A percentile compares a stretch with the other conserved stretches of the same genome.
Evolutionary conservation across 30 jellyfish, hydroid and myxozoan genomes (phyloP).

Genomic region (Aurelia sp.): DNA sequence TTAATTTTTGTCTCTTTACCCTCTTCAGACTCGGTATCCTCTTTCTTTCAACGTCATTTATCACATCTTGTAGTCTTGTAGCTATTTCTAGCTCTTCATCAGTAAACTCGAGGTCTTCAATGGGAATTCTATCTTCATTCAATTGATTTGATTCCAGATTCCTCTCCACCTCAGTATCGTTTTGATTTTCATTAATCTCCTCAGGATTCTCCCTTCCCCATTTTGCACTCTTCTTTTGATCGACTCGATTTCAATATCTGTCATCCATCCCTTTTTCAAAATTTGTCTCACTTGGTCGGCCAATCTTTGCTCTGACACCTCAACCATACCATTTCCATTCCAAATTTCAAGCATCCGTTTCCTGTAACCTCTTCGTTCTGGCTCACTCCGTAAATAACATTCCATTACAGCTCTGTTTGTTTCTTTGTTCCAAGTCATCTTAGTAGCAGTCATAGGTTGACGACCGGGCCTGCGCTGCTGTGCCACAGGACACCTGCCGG

Average conservation of each 20-base stretch:
- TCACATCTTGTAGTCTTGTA: conserved; percentile 16
- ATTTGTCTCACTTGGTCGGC: conserved; percentile 34
- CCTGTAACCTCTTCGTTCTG: conserved; percentile 32
- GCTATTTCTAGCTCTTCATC: conserved; percentile 30
- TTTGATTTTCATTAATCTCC: not conserved
- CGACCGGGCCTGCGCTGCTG: conserved; percentile 1
- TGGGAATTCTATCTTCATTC: conserved; percentile 6
- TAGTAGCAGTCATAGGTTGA: conserved; percentile 32
- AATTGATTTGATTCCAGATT: conserved; percentile 13
- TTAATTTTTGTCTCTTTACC: conserved; percentile 16
- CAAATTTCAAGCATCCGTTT: conserved; percentile 26
- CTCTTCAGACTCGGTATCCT: conserved; percentile 32
- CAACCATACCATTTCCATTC: conserved; percentile 33
- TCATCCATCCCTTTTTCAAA: conserved; percentile 14
- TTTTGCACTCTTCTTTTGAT: conserved; percentile 8
- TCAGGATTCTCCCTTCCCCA: conserved; percentile 11
- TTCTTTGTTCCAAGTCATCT: conserved; percentile 11
- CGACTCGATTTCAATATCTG: conserved; percentile 21
- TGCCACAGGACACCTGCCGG: too few species aligned
- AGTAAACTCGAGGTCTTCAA: conserved; percentile 18
- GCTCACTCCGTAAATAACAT: conserved; percentile 11
- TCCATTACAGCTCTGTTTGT: conserved; percentile 33
- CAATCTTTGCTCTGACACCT: conserved; percentile 29
- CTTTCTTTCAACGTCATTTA: conserved; percentile 19
- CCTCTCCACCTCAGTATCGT: not conserved